Evolutionary conservation across 2,888 invertebrate genomes (phyloP), one percentile per base, ranked within the genome.

Genomic region (Xanthia togata): DNA sequence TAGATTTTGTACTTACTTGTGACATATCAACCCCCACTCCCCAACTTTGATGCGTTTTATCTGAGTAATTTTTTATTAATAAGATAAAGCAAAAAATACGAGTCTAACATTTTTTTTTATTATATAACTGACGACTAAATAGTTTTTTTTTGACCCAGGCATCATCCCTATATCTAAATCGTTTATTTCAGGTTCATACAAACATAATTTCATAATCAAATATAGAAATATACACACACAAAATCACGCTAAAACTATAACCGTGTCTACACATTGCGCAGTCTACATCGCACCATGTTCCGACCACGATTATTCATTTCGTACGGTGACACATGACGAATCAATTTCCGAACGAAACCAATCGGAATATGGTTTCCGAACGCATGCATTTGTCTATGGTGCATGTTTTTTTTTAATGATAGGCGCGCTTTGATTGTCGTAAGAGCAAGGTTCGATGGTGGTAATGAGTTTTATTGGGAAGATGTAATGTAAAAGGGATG

Each of bases 321-420:
- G 78, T 91, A 95, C 95, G 96, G 96, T 91, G 95, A 96, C 96
- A 96, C 93, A 94, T 95, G 92, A 96, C 96, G 95, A 96, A 96
- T 96, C 96, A 94, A 96, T 95, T 89, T 90, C 90, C 93, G 93
- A 92, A 92, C 92, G 90, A 91, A 93, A 93, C 93, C 91, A 91
- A 92, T 89, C 82, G 87, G 81, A 87, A 89, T 88, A 88, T 88
- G 86, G 83, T 88, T 86, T 87, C 84, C 83, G 88, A 88, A 87
- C 86, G 87, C 81, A 87, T 86, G 83, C 84, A 79, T 87, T 86
- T 88, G 88, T 86, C 88, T 88, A 88, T 88, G 88, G 85, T 78
- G 59, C 81, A 80, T 78, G 71, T 55, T 71, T 76, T 82, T 87
- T 84, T 87, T 31, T 82, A 86, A 87, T 82, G 76, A 83, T 82